These are phyloP conservation scores for Limenitis camilla DNA, from an alignment of 2,888 invertebrate genomes.

Conservation along the genomic window DNA sequence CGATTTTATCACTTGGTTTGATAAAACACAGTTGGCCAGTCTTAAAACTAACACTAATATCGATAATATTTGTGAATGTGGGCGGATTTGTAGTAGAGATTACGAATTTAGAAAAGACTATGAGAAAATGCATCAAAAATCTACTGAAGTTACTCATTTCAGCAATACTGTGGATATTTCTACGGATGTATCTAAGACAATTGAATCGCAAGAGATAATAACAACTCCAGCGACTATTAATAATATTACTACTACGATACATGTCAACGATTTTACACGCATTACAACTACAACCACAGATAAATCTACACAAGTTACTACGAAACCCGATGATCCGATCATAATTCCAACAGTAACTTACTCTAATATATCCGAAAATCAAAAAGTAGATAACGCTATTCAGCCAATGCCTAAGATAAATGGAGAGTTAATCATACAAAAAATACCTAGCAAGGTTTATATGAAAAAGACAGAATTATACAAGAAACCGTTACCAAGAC, in stretches of 20 bases:
- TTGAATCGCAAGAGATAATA: background rate
- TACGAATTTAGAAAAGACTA: slow-evolving; percentile 53
- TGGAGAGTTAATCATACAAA: slow-evolving; percentile 55
- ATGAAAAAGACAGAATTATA: slow-evolving; percentile 49
- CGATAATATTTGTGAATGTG: slow-evolving; percentile 72
- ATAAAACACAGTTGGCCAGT: slow-evolving; percentile 70
- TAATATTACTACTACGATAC: background rate
- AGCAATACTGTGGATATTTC: slow-evolving; percentile 12
- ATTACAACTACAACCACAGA: background rate
- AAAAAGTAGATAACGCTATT: slow-evolving; percentile 49
- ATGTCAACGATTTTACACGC: background rate
- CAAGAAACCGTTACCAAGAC: slow-evolving; percentile 56
- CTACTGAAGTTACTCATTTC: slow-evolving; percentile 9
- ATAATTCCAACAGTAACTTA: slow-evolving; percentile 50
- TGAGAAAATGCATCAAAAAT: slow-evolving; percentile 27
- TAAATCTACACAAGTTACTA: background rate
- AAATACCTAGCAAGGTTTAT: slow-evolving; percentile 36
- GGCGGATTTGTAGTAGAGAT: slow-evolving; percentile 63
- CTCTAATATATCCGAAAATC: slow-evolving; percentile 23
- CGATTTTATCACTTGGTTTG: slow-evolving; percentile 80
- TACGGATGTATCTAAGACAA: slow-evolving; percentile 13
- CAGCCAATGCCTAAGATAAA: slow-evolving; percentile 40
- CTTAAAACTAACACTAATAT: slow-evolving; percentile 60
- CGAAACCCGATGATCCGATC: slow-evolving; percentile 33
- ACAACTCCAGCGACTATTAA: slow-evolving; percentile 17